Percentiles rank a stretch among this genome's conserved stretches.
phyloP scores from a whole-genome alignment of 2,113 vertebrate genomes.

The Salvelinus namaycush region DNA sequence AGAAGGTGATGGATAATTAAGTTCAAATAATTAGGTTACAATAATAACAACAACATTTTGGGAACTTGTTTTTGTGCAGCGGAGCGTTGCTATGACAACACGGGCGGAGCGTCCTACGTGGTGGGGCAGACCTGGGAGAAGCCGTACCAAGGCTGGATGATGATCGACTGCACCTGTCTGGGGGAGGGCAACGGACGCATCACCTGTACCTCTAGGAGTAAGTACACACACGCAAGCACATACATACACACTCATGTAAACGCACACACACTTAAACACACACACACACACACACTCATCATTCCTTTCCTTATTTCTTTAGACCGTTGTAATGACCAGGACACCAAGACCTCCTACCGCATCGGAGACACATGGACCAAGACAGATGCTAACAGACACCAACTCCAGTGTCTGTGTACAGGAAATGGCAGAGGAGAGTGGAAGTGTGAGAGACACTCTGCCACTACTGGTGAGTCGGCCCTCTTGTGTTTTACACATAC shows the following conservation, averaged over 20 bases:
- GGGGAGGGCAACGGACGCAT: slow-evolving; percentile 94
- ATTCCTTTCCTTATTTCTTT: background rate
- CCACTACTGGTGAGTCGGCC: slow-evolving; percentile 70
- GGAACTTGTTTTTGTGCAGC: slow-evolving; percentile 68
- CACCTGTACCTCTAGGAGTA: slow-evolving; percentile 94
- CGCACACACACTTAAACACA: background rate
- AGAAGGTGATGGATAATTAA: no score
- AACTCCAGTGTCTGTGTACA: slow-evolving; percentile 87
- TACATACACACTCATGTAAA: background rate
- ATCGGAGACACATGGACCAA: slow-evolving; percentile 94
- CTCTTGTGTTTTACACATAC: background rate
- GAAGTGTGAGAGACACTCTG: slow-evolving; percentile 86
- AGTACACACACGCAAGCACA: slow-evolving; percentile 39
- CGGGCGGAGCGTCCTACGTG: slow-evolving; percentile 78
- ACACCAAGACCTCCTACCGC: slow-evolving; percentile 83
- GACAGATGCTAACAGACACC: slow-evolving; percentile 78
- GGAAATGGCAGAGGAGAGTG: slow-evolving; percentile 92
- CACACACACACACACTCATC: background rate
- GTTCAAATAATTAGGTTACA: background rate
- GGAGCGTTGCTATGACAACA: slow-evolving; percentile 90
- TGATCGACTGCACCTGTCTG: slow-evolving; percentile 95
- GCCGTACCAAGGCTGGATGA: slow-evolving; percentile 97
- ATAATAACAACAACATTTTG: background rate
- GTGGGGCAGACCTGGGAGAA: slow-evolving; percentile 97
- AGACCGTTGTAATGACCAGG: slow-evolving; percentile 96